Conservation (phyloP, 2,113 vertebrate species). For the Furnarius figulus region DNA sequence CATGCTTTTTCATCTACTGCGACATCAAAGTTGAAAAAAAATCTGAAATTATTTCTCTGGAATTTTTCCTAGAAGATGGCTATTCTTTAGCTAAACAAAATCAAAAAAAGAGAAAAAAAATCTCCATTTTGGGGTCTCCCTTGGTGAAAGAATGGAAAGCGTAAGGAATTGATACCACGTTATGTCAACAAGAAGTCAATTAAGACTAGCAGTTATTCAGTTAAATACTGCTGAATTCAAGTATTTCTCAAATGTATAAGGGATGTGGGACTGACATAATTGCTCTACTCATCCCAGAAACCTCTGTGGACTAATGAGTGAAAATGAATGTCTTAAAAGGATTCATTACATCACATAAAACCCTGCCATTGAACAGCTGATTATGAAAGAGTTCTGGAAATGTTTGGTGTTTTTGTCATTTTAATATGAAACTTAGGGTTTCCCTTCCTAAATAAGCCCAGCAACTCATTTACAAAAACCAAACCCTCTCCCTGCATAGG, state of each 20-base stretch:
- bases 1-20: neutral
- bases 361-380: neutral
- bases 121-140: neutral
- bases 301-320: neutral
- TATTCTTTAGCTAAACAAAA: neutral
- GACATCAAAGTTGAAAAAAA: neutral
- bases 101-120: neutral
- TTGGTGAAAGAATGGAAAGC: neutral
- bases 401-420: fast-evolving
- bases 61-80: neutral
- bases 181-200: neutral
- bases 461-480: neutral
- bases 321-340: neutral
- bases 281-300: neutral
- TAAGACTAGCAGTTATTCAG: neutral
- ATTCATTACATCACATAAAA: neutral
- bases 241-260: neutral
- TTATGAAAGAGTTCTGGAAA: neutral
- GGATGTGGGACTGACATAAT: neutral
- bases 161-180: neutral
- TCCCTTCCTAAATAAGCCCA: neutral
- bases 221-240: neutral
- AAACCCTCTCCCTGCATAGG: neutral
- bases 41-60: neutral
- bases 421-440: neutral